Conservation (phyloP, 2,113 vertebrate species). For the Gracilinanus agilis region DNA sequence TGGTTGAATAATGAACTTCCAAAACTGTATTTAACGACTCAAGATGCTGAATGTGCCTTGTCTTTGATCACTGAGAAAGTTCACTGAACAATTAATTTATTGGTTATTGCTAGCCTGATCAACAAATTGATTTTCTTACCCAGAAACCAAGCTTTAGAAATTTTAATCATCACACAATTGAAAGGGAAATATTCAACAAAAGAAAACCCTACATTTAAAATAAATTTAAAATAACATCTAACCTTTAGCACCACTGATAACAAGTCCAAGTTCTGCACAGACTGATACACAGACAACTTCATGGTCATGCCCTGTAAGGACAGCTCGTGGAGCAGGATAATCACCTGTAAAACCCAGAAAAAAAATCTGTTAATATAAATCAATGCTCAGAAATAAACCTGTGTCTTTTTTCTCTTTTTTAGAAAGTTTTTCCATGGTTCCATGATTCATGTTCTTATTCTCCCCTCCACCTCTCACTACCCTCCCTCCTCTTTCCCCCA, state of each 20-base stretch:
- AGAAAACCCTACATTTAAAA: conserved; percentile 36
- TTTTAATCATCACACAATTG: neutral
- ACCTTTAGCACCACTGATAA: conserved; percentile 99
- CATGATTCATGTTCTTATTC: too few relatives aligned
- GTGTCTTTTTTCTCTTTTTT: neutral
- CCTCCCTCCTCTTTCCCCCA: too few relatives aligned
- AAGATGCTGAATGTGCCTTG: too few relatives aligned
- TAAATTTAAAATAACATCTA: conserved; percentile 75
- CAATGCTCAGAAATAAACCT: neutral
- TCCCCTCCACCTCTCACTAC: too few relatives aligned
- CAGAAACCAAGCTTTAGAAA: too few relatives aligned
- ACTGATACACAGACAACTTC: conserved; percentile 98
- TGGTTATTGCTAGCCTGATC: too few relatives aligned
- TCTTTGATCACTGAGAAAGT: too few relatives aligned
- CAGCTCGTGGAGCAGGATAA: conserved; percentile 96
- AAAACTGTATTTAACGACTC: too few relatives aligned
- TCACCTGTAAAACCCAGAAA: conserved; percentile 87
- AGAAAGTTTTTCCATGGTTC: too few relatives aligned
- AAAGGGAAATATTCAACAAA: conserved; percentile 35
- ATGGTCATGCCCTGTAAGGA: conserved; percentile 97
- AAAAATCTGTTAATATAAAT: neutral
- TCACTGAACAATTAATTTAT: too few relatives aligned
- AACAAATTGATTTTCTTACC: too few relatives aligned
- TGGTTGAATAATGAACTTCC: too few relatives aligned
- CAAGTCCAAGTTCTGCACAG: conserved; percentile 97